A percentile compares a stretch with the other conserved stretches of the same genome.
Conservation (phyloP, 2,888 invertebrate species). For the Archips xylosteana region DNA sequence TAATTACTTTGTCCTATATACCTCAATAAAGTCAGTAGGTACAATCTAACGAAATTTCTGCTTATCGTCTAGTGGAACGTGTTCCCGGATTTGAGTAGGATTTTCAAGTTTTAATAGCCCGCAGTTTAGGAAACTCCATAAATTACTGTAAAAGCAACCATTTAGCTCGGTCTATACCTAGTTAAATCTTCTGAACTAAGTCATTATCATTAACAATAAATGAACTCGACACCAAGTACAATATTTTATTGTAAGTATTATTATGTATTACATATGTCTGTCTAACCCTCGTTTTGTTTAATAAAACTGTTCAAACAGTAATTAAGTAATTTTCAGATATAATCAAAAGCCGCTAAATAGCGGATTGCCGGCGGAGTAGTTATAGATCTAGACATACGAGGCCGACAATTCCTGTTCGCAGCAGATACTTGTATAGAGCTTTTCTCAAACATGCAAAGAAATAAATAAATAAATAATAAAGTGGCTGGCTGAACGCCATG, state of each 20-base stretch:
- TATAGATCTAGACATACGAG: no score
- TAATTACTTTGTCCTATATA: conserved; percentile 47
- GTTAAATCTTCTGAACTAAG: background rate
- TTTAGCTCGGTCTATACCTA: background rate
- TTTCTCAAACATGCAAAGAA: no score
- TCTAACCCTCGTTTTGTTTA: background rate
- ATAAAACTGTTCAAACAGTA: background rate
- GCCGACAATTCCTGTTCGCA: no score
- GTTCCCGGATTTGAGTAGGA: conserved; percentile 53
- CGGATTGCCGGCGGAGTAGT: no score
- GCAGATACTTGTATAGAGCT: no score
- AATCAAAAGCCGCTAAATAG: no score
- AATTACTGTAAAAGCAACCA: background rate
- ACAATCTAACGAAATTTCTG: conserved; percentile 49
- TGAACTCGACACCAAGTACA: background rate
- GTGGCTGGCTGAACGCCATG: no score
- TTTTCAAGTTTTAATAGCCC: conserved; percentile 55
- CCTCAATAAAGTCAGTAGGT: conserved; percentile 49
- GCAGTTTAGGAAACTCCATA: conserved; percentile 41
- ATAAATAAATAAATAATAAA: no score
- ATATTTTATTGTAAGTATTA: background rate
- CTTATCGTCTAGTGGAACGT: conserved; percentile 53
- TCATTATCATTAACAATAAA: background rate
- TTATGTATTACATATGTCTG: no score
- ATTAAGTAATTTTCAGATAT: no score